Percentiles rank a stretch among this genome's conserved stretches.
Evolutionary conservation across 2,797 vertebrate species (phyloP).

Genomic region (Micromesistius poutassou): DNA sequence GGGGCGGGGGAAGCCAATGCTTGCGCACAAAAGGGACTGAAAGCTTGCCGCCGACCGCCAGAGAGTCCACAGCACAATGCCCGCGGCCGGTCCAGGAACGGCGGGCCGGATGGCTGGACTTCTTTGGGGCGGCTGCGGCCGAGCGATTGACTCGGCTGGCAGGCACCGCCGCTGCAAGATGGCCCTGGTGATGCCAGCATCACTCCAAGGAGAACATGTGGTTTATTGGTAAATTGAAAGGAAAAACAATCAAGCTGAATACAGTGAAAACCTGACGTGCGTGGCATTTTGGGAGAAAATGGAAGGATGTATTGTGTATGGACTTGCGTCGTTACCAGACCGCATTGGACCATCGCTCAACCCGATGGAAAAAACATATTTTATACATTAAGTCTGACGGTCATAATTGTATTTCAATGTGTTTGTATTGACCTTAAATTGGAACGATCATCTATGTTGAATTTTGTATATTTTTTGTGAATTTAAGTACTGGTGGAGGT

Average conservation of each 20-base stretch:
- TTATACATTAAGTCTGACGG: too few species aligned
- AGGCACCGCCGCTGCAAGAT: constrained; percentile 17
- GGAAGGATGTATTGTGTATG: constrained; percentile 1
- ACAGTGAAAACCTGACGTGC: not conserved
- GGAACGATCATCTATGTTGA: too few species aligned
- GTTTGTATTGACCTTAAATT: too few species aligned
- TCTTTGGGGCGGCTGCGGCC: constrained; percentile 28
- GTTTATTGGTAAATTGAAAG: constrained; percentile 7
- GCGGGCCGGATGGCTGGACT: constrained; percentile 47
- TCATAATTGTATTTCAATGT: too few species aligned
- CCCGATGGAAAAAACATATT: too few species aligned
- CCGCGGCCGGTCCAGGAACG: constrained; percentile 45
- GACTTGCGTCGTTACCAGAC: constrained; percentile 16
- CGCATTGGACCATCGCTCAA: not conserved
- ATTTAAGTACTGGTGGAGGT: too few species aligned
- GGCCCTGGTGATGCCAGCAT: constrained; percentile 16
- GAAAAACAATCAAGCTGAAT: not conserved
- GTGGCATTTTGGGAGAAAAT: not conserved
- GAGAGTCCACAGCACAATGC: constrained; percentile 51
- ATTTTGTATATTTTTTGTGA: too few species aligned
- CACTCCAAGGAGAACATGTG: not conserved
- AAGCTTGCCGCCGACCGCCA: constrained; percentile 50
- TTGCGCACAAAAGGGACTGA: constrained; percentile 58
- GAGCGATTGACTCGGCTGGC: constrained; percentile 32
- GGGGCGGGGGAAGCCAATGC: constrained; percentile 51